Base-by-base conservation (phyloP, 2,797 vertebrate species). In the Falco peregrinus region DNA sequence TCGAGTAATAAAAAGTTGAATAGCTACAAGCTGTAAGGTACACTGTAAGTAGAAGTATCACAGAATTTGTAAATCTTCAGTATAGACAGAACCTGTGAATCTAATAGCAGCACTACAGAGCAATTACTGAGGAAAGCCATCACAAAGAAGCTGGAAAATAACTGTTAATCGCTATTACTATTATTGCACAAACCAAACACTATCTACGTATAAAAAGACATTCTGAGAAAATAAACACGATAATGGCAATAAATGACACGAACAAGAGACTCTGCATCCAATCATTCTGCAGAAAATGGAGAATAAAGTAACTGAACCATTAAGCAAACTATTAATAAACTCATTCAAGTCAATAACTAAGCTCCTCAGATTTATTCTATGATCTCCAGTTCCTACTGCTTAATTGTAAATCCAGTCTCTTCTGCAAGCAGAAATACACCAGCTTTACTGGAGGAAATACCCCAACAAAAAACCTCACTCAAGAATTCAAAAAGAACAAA, bases 331-430 rank as follows among this genome's bases (percentile, higher is more conserved):
- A 94, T 70, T 93, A 94, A 95, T 84, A 93, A 95, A 94, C 74
- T 90, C 64, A 75, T 73, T 86, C 84, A 90, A 95, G 89, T 85
- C 89, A 96, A 78, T 91, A 96, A 94, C 91, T 92, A 93, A 94
- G 88, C 71, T 94, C 47, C 77, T 87, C 83, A 92, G 64, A 76
- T 78, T 90, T 89, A 48, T 77, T 91, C 75, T 93, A 33, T 37
- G n/a, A 78, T 76, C 64, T 89, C 43, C 61, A 89, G 57, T 92
- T 95, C 41, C 43, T 65, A 89, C 8, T 75, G 56, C 75, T 95
- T 91, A 89, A 89, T 73, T 80, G 57, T 63, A 91, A 92, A 91
- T 45, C 33, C 60, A 60, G 35, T 68, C 65, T 84, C 28, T 80
- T 60, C 84, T 57, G 43, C 0, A 1, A 94, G 50, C 37, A 92